These are phyloP conservation scores for Leucozona laternaria DNA, from an alignment of 2,888 invertebrate species.

Conservation along the genomic window DNA sequence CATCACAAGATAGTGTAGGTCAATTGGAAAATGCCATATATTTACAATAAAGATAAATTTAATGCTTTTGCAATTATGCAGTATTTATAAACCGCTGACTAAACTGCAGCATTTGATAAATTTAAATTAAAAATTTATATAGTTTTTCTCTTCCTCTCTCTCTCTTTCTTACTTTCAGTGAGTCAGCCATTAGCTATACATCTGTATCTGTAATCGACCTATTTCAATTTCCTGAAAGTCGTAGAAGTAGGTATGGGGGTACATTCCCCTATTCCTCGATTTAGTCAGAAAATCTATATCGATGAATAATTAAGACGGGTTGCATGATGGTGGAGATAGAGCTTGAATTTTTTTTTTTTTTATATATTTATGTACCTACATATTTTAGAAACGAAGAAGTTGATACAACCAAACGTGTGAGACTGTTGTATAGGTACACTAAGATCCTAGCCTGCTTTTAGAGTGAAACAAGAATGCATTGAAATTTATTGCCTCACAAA, in stretches of 20 bases:
- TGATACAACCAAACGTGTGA: not conserved
- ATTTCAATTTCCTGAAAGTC: not conserved
- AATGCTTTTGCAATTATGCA: constrained; percentile 30
- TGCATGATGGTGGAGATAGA: not conserved
- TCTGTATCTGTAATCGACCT: constrained; percentile 34
- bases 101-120: constrained; percentile 27
- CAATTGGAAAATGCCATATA: constrained; percentile 57
- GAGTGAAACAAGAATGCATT: not conserved
- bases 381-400: not conserved
- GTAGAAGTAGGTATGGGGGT: not conserved
- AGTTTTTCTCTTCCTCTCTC: not conserved
- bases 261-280: not conserved
- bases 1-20: constrained; percentile 48
- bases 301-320: constrained; percentile 24
- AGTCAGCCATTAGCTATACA: too few relatives aligned
- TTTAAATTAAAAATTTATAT: constrained; percentile 26
- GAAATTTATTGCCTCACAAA: not conserved
- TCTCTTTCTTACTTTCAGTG: not conserved
- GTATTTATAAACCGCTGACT: constrained; percentile 40
- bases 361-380: not conserved
- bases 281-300: not conserved
- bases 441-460: not conserved
- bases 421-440: too few relatives aligned
- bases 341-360: not conserved
- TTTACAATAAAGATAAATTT: not conserved